Base-by-base conservation (phyloP, 2,797 vertebrate species). In the Periparus ater region DNA sequence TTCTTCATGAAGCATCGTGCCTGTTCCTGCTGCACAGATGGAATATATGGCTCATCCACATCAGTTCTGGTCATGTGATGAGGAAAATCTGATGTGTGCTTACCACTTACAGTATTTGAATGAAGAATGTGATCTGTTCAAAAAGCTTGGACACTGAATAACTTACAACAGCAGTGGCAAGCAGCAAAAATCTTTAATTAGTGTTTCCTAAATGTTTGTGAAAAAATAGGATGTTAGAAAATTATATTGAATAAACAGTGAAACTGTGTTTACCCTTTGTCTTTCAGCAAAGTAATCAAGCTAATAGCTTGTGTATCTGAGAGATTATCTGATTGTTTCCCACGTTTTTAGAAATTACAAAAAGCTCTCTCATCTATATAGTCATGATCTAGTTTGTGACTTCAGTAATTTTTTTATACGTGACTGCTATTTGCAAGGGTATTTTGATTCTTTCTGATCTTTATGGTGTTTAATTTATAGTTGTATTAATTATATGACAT, bases 1-100 rank as follows among this genome's bases (percentile, higher is more conserved):
- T 20, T 2, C 32, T 60, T 91, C 0, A 0, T 40, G 66, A 68
- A 57, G 44, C 34, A 13, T 50, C 0, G 0, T 36, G 57, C 53
- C 66, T 67, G 23, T 70, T 77, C 53, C 42, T 77, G 61, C 29
- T 54, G 74, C 83, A 34, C 68, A 51, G 77, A 6, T 80, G 72
- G 68, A 62, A 66, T 83, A 34, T 38, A 9, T 2, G 11, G 32
- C 32, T 70, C 53, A 70, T 70, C 40, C 1, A 0, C 66, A 17
- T 68, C 71, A 72, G 42, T 60, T 85, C 51, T 89, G 62, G 32
- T 58, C 32, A 34, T 2, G 20, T 47, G 48, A 10, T 66, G 30
- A 60, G 38, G 26, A 82, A 20, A 84, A 70, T 55, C 67, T 75
- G 74, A 50, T 72, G 44, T 45, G 18, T 76, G 50, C 51, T 62